These are phyloP conservation scores for Sander vitreus DNA, from an alignment of 2,113 vertebrate genomes.

Conservation along the genomic window DNA sequence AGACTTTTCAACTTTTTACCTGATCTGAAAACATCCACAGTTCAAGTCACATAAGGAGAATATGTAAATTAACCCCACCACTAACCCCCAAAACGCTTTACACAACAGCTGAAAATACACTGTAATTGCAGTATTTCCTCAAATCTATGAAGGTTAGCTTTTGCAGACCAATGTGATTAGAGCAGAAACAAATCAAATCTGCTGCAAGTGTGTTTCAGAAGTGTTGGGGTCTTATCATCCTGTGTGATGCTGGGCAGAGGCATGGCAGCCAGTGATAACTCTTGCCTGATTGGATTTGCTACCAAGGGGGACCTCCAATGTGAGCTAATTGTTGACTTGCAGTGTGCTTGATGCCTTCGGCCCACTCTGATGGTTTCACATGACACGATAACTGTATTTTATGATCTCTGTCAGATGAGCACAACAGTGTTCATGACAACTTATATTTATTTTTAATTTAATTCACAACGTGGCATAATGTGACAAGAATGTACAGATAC, in stretches of 20 bases:
- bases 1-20: neutral
- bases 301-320: constrained; percentile 66
- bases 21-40: constrained; percentile 5
- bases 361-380: constrained; percentile 73
- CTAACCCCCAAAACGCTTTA: neutral
- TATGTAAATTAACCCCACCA: neutral
- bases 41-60: neutral
- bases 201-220: constrained; percentile 30
- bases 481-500: too few species aligned
- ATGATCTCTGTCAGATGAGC: too few species aligned
- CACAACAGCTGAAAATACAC: neutral
- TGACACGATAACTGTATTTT: constrained; percentile 67
- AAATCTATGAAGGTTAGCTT: constrained; percentile 21
- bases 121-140: constrained; percentile 1
- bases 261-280: constrained; percentile 59
- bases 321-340: constrained; percentile 79
- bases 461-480: too few species aligned
- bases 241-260: constrained; percentile 48
- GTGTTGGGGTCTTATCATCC: constrained; percentile 19
- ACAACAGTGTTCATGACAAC: too few species aligned
- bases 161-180: constrained; percentile 5
- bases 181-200: constrained; percentile 24
- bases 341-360: constrained; percentile 67
- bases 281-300: constrained; percentile 75
- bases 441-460: too few species aligned